phyloP scores from a whole-genome alignment of 2,797 vertebrate species.

The Chloroceryle amazona region DNA sequence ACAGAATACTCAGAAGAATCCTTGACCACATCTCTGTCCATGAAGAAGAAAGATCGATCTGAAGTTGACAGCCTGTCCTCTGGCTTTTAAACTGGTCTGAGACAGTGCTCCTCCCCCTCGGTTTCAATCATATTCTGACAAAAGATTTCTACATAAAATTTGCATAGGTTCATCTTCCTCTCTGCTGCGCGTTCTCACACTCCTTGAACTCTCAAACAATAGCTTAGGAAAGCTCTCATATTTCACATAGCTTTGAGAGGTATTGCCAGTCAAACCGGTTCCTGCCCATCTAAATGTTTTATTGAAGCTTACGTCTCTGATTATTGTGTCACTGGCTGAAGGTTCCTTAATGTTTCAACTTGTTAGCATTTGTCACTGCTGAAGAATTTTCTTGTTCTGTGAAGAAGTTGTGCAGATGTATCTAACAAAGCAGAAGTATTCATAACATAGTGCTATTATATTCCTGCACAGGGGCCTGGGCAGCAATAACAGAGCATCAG shows the following conservation, averaged over 20 bases:
- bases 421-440: not conserved
- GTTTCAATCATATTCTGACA: not conserved
- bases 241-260: conserved; percentile 31
- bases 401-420: not conserved
- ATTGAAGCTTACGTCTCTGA: not conserved
- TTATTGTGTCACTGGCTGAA: not conserved
- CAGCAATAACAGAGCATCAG: not conserved
- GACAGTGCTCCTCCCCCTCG: not conserved
- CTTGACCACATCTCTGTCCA: conserved; percentile 22
- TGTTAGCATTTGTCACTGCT: not conserved
- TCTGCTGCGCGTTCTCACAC: not conserved
- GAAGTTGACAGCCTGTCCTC: not conserved
- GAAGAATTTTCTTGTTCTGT: not conserved
- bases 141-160: conserved; percentile 50
- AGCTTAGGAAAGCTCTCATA: conserved; percentile 28
- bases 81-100: conserved; percentile 29
- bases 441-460: not conserved
- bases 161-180: conserved; percentile 7
- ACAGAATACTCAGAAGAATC: conserved; percentile 36
- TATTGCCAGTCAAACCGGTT: conserved; percentile 43
- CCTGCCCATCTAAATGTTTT: not conserved
- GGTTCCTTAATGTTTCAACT: not conserved
- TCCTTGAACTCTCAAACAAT: not conserved
- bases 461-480: not conserved
- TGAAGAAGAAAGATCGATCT: not conserved